Conservation (phyloP, 2,113 vertebrate species). For the Nyctereutes procyonoides region DNA sequence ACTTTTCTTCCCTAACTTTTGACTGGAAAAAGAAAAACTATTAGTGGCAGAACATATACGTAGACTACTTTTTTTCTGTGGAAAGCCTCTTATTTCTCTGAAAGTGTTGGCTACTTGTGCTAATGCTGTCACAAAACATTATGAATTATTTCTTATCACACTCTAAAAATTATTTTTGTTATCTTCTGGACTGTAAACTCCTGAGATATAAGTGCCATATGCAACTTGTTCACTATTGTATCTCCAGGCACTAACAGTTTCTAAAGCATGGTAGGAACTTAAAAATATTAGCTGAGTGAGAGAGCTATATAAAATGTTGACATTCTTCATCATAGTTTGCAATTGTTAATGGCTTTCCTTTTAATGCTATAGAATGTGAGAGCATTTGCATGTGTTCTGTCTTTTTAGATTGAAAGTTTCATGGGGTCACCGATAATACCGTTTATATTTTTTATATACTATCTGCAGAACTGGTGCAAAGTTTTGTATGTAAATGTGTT, state of each 20-base stretch:
- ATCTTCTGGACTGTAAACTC: background rate
- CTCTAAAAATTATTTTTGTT: background rate
- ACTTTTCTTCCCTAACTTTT: background rate
- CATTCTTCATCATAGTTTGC: background rate
- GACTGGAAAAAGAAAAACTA: background rate
- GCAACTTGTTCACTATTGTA: background rate
- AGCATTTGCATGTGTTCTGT: background rate
- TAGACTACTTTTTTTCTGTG: background rate
- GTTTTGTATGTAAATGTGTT: background rate
- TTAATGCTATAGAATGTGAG: background rate
- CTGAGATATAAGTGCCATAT: background rate
- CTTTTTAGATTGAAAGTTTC: background rate
- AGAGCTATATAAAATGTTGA: background rate
- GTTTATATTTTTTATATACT: slow-evolving; percentile 12
- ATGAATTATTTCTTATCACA: background rate
- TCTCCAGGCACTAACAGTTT: background rate
- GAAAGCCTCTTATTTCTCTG: background rate
- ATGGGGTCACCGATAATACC: background rate
- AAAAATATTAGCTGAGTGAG: background rate
- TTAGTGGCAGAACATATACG: background rate
- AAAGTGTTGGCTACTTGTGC: background rate
- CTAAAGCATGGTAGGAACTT: background rate
- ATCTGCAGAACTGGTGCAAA: background rate
- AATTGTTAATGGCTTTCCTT: background rate
- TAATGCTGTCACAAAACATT: background rate